Evolutionary conservation across 2,888 invertebrate species (phyloP), one percentile per base, ranked within the genome.

Genomic region (Rhodophaea formosa): DNA sequence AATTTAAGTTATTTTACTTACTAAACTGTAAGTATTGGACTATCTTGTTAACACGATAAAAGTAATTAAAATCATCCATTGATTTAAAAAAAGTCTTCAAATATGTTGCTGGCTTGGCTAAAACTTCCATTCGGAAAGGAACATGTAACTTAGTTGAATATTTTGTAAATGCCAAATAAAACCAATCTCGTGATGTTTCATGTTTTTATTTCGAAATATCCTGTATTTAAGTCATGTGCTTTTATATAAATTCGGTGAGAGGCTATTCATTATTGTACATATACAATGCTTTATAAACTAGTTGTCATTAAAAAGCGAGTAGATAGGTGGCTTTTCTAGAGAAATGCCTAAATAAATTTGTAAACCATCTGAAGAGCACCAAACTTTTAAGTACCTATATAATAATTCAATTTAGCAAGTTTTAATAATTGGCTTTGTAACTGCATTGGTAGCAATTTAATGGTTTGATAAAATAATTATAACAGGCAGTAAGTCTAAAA

Each of bases 161-260:
- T 8, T 10, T 10, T 39, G n/a, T 10, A 39, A 12, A 39, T 39
- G 39, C 39, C 10, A 39, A 39, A 45, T 60, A 55, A 17, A 63
- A 61, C 59, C 63, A 56, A 59, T 62, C 61, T 47, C 53, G 59
- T 54, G 49, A 62, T 55, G 60, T 63, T 63, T 65, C 54, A 54
- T 59, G 61, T 64, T 67, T 70, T 71, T 71, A 70, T 62, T 63
- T 60, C 29, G 35, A 68, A 70, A 70, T 68, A 63, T 71, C 63
- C 65, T 71, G 69, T 70, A 66, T 62, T 69, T 60, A 65, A 62
- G 64, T 65, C 60, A 64, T 62, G 80, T 82, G 80, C 82, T 84
- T 81, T 76, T 74, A 74, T 78, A 79, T 85, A 86, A 88, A 88
- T 89, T 89, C 88, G 88, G 88, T 88, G 88, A 88, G 88, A 88